These are phyloP conservation scores for Lamellibrachia columna DNA, from an alignment of 2,888 invertebrate genomes.

Conservation along the genomic window DNA sequence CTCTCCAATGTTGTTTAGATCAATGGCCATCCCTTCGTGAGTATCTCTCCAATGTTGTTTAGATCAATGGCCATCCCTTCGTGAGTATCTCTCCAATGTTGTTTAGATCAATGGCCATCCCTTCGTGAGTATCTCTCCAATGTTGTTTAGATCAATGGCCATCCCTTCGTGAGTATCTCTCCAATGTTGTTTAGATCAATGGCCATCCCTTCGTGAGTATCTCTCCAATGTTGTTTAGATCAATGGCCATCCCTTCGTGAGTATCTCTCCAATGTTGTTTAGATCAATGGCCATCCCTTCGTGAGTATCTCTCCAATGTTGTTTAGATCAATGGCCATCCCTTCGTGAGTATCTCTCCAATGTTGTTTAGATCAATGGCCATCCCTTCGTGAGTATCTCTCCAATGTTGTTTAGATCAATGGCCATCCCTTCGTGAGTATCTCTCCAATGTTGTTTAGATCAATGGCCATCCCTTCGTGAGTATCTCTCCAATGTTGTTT, in stretches of 20 bases:
- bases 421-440: conserved; percentile 13
- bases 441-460: too few species aligned
- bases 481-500: neutral
- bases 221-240: too few species aligned
- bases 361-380: neutral
- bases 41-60: neutral
- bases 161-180: neutral
- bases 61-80: conserved; percentile 13
- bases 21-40: conserved; percentile 19
- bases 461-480: conserved; percentile 19
- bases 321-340: conserved; percentile 13
- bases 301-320: neutral
- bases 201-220: conserved; percentile 13
- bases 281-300: conserved; percentile 13
- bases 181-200: neutral
- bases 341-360: neutral
- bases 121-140: neutral
- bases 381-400: neutral
- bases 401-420: neutral
- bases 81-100: neutral
- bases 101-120: conserved; percentile 13
- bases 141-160: neutral
- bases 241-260: conserved; percentile 19
- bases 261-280: neutral
- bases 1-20: too few species aligned